Base-by-base conservation (phyloP, 2,797 vertebrate species). In the Trachops cirrhosus region DNA sequence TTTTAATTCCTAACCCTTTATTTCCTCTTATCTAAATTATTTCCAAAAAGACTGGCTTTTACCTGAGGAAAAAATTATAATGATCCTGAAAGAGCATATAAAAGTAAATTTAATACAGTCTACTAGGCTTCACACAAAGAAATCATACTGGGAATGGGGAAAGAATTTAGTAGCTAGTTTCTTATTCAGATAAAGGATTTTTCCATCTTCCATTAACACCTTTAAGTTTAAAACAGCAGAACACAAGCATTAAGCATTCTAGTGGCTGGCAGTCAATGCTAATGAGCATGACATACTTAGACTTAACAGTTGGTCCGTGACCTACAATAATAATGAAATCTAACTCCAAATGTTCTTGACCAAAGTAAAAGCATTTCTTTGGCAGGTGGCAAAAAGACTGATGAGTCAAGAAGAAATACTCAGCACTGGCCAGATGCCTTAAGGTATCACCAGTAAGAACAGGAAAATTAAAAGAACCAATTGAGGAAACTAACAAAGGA, bases 371-470 rank as follows among this genome's bases (percentile, higher is more conserved):
- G 73, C 67, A 44, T 71, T 86, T 95, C 73, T 85, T 77, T 92
- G 93, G 95, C 91, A 95, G 87, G 92, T 90, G 71, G 88, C 64
- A 75, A 70, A 93, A 95, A 64, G 74, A 95, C 92, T 92, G 94
- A 90, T 73, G 87, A 97, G 90, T 94, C 92, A 94, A 95, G 88
- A 97, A 96, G 77, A 96, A 95, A 93, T n/a, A 48, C 39, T 73
- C 70, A 62, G 16, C 62, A 86, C 54, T 75, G 71, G 44, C 73
- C 80, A 82, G 86, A 97, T 39, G 34, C 85, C 97, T 4, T 18
- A 84, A 94, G 44, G 94, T 87, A 89, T 91, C 85, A 93, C 92
- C 95, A 95, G 77, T 26, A 95, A 92, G 67, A 91, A 94, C 54
- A 92, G 50, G 84, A 94, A 96, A 95, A 91, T 83, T 87, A 94